Base-by-base conservation (phyloP, 2,888 invertebrate genomes). In the Polylopha cassiicola region DNA sequence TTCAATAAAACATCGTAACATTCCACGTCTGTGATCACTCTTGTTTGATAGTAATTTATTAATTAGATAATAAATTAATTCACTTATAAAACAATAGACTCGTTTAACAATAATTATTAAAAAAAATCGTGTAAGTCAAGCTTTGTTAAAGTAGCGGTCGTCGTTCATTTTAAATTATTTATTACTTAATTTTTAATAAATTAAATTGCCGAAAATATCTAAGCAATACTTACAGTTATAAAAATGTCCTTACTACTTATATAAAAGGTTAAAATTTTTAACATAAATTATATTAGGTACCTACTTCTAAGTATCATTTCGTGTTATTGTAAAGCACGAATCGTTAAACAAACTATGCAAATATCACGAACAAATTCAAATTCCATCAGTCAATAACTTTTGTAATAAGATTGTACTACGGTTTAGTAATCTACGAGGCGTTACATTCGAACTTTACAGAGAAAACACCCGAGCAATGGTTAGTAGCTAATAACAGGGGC, bases 391-490 rank as follows among this genome's bases (percentile, higher is more conserved):
- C 21, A 34, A 34, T 26, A 34, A 24, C 5, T 7, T 26, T 23
- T 18, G 33, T 26, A 34, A 34, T 34, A n/a, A n/a, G n/a, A n/a
- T n/a, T n/a, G n/a, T n/a, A n/a, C 26, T 18, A 9, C 26, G 26
- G 26, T 34, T 34, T 18, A 4, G 33, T 18, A 34, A 34, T 18
- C 14, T 18, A 18, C 29, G 29, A 34, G 41, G 11, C 21, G 24
- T 41, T 41, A 41, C 26, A 30, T 30, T 41, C 34, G 41, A 41
- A 41, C 41, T 41, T 41, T 41, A 41, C 21, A 16, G 29, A 36
- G 41, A 36, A 41, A 36, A 36, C 30, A 26, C 34, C n/a, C 11
- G 36, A 26, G 29, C 24, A 34, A 36, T 36, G 34, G 41, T 26
- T 30, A 30, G 29, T 24, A 9, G 24, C 30, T 41, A 41, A 41